Base-by-base conservation (phyloP, 2,888 invertebrate genomes). In the Cheilosia scutellata region DNA sequence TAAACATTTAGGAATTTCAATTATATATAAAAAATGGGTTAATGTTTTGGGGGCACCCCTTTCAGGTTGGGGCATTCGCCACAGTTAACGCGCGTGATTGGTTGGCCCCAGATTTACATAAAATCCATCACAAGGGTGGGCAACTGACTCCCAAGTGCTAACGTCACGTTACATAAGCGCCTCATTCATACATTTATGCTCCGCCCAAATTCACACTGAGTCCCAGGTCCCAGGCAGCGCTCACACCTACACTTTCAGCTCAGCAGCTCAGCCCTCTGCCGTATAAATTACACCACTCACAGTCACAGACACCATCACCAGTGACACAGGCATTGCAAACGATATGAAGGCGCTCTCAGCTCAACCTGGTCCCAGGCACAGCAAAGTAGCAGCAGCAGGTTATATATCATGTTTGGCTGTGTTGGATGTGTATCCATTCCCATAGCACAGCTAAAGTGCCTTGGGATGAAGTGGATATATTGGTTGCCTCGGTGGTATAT, bases 381-480 rank as follows among this genome's bases (percentile, higher is more conserved):
- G 5, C 44, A 44, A 44, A 11, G 40, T 7, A 6, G 11, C 3
- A 9, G 16, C 5, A 16, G n/a, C 5, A 37, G 44, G 40, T 51
- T 70, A 76, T 78, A 55, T 63, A 78, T 47, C 49, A 71, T 55
- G 78, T 11, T 65, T 60, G 37, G 13, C 57, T 78, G 66, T 53
- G 74, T 58, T 37, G 53, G 11, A 20, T 75, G 49, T 82, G 49
- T 37, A 55, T 76, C 80, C 80, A 80, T 66, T 79, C 75, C 80
- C 75, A 65, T 49, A 76, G 80, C 84, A 71, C 51, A 33, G 20
- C 47, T 33, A 51, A 74, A 80, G 80, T 80, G 80, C 60, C 86
- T 68, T 86, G 86, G 86, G 86, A 86, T 77, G 72, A 72, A 86
- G 66, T 72, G 71, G 68, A 82, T 82, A 51, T 51, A 82, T 77